Base-by-base conservation (phyloP, 1,140 invertebrate species). In the fruit fly (Drosophila melanogaster) region DNA sequence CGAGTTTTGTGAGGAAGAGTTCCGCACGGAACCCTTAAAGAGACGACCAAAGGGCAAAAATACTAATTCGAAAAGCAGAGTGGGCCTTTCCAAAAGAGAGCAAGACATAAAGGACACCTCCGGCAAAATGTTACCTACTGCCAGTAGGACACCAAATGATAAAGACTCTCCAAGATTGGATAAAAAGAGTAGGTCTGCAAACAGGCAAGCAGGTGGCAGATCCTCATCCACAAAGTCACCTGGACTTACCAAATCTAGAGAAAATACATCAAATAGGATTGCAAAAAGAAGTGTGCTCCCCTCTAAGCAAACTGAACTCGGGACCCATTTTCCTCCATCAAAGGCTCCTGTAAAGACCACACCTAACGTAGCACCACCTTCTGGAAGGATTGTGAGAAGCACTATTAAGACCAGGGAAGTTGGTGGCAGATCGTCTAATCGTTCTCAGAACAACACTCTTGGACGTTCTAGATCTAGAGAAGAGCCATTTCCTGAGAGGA, bases 1-100 rank as follows among this genome's bases (percentile, higher is more conserved):
- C 17, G 49, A 33, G 12, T 19, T 51, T 30, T 51, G 49, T 30
- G 49, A 35, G 49, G 30, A 51, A 15, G 15, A 35, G 30, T 12
- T 44, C 8, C 15, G 19, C 8, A 11, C 8, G 4, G 41, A 44
- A 15, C 17, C 40, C 4, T 2, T 15, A 41, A 41, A 7, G n/a
- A 7, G 19, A 22, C 19, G 0, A 22, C 2, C 19, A 2, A 22
- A 22, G 19, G 3, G 3, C 24, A 49, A 15, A 30, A 26, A 17
- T 30, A 30, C n/a, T 11, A 10, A 6, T n/a, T 4, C 26, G 8
- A 30, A 15, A 33, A 5, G 8, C 24, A 33, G 4, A 1, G 30
- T 15, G 7, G 2, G 14, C 8, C n/a, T 11, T 6, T n/a, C 26
- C 12, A 47, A 49, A 30, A 17, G 11, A 8, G 8, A 33, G 24